Base-by-base conservation (phyloP, 64 coral and sea anemone genomes). In the Stylophora pistillata region DNA sequence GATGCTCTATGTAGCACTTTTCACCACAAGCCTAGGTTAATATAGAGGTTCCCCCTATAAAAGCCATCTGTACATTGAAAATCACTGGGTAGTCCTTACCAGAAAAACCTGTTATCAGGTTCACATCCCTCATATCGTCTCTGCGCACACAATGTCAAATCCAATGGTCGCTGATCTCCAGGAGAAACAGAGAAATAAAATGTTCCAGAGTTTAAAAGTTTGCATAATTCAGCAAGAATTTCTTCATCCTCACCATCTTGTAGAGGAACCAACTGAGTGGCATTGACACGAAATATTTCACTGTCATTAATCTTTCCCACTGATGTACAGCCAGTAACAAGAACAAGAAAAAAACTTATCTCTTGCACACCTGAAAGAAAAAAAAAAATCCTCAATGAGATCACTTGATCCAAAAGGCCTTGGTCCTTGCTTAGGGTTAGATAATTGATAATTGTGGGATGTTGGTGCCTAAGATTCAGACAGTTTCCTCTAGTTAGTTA, bases 81-180 rank as follows among this genome's bases (percentile, higher is more conserved):
- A 57, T 33, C 13, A 73, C 74, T 58, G 32, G 16, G 18, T 12
- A 21, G 20, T 5, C 90, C 96, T 83, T 74, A 98, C 96, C 96
- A 99, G 74, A 99, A 91, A 66, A 99, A 99, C 58, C 97, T 72
- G 31, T 99, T 99, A 55, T 99, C 97, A 21, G 97, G 90, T 88
- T 95, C 87, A 60, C 83, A 79, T 26, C 68, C 77, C 71, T 95
- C 90, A 90, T 89, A 81, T 53, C 82, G 80, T 78, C 93, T 81
- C 77, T 99, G 97, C 58, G 94, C 88, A 73, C 93, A 84, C 68
- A 99, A 82, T 57, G 93, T 99, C 17, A 99, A 58, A 33, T 99
- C 97, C 17, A 95, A 87, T 13, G 90, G 84, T 30, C 63, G 54
- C 3, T 95, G 83, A 53, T 95, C 91, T 34, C 82, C 90, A n/a